phyloP scores from a whole-genome alignment of 2,888 invertebrate genomes.

The Limnephilus lunatus region DNA sequence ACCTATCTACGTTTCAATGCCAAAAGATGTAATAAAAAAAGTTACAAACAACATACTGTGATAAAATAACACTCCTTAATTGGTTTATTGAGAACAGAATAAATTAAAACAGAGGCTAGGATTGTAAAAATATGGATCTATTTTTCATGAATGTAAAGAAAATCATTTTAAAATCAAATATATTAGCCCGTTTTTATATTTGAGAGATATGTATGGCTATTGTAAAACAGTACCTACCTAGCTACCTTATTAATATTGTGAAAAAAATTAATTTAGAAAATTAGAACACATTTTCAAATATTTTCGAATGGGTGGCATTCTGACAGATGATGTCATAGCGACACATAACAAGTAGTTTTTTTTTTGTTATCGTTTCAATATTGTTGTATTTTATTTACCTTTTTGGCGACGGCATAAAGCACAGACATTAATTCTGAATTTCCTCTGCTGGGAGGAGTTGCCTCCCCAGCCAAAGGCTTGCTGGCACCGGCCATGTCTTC shows the following conservation, averaged over 20 bases:
- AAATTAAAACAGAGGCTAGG: neutral
- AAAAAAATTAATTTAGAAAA: neutral
- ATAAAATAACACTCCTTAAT: slow-evolving; percentile 34
- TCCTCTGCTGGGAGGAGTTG: slow-evolving; percentile 72
- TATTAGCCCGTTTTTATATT: neutral
- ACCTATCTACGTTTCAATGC: slow-evolving; percentile 3
- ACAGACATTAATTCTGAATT: slow-evolving; percentile 77
- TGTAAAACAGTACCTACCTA: neutral
- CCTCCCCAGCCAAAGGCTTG: slow-evolving; percentile 69
- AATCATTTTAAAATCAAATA: neutral
- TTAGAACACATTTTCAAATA: neutral
- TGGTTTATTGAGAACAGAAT: slow-evolving; percentile 23
- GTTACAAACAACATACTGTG: slow-evolving; percentile 10
- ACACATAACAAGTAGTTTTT: neutral
- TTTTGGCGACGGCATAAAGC: slow-evolving; percentile 81
- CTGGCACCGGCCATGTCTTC: slow-evolving; percentile 73
- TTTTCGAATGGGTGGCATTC: neutral
- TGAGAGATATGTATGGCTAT: neutral
- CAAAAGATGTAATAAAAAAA: neutral
- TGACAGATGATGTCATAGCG: neutral
- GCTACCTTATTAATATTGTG: neutral
- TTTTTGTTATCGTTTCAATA: neutral
- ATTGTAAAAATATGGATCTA: neutral
- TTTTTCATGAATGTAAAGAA: neutral
- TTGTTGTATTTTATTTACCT: slow-evolving; percentile 71